Evolutionary conservation across 2,797 vertebrate species (phyloP).

Genomic region (Enteromius treurensis): DNA sequence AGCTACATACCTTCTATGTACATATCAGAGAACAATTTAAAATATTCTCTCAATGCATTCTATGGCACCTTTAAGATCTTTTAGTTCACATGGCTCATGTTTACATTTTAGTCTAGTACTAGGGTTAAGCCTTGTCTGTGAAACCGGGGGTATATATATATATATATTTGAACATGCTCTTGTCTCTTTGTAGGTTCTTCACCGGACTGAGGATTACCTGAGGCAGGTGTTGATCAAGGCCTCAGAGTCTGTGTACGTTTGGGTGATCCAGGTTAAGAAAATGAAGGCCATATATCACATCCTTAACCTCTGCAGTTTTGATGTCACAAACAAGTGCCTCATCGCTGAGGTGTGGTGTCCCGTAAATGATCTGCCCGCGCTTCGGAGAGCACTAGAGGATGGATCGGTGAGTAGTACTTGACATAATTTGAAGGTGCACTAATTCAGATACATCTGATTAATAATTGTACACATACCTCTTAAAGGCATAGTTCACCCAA

Average conservation of each 20-base stretch:
- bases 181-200: slow-evolving; percentile 82
- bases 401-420: slow-evolving; percentile 83
- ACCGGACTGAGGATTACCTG: slow-evolving; percentile 94
- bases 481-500: background rate
- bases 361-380: slow-evolving; percentile 81
- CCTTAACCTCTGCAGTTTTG: slow-evolving; percentile 96
- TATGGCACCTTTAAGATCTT: no score
- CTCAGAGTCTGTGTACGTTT: slow-evolving; percentile 89
- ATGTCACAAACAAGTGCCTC: slow-evolving; percentile 98
- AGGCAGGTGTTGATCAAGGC: slow-evolving; percentile 92
- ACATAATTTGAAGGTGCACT: background rate
- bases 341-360: slow-evolving; percentile 98
- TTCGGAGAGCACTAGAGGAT: slow-evolving; percentile 87
- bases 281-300: slow-evolving; percentile 99
- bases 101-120: no score
- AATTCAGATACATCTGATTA: slow-evolving; percentile 60
- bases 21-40: no score
- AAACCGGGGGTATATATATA: no score
- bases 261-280: slow-evolving; percentile 93
- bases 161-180: background rate
- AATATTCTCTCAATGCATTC: no score
- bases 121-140: no score
- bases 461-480: slow-evolving; percentile 27
- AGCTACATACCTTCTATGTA: no score
- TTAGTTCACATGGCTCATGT: no score